phyloP scores from a whole-genome alignment of 1,140 invertebrate genomes.

The Mya arenaria region DNA sequence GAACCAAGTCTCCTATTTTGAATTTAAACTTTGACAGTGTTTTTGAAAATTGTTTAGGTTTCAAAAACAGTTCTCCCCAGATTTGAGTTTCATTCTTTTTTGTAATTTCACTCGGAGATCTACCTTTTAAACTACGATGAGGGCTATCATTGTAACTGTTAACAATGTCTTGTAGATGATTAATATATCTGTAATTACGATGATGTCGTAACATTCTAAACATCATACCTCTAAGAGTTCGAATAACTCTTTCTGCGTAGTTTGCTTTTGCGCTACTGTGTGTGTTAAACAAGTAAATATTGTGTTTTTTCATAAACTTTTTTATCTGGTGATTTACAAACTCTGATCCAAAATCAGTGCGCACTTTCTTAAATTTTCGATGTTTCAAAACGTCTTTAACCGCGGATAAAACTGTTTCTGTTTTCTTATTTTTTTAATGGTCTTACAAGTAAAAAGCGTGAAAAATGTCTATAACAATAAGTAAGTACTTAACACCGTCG shows the following conservation, averaged over 20 bases:
- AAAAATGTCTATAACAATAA: slow-evolving; percentile 42
- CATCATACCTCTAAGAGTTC: slow-evolving; percentile 36
- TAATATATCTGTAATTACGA: slow-evolving; percentile 41
- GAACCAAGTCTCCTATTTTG: too few relatives aligned
- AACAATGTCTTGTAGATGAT: slow-evolving; percentile 30
- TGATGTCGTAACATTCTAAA: slow-evolving; percentile 38
- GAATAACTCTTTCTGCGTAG: slow-evolving; percentile 42
- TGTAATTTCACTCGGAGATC: too few relatives aligned
- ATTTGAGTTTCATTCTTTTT: too few relatives aligned
- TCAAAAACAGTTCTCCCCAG: too few relatives aligned
- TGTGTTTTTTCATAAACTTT: slow-evolving; percentile 26
- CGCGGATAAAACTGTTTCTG: slow-evolving; percentile 35
- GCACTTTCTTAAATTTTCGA: slow-evolving; percentile 22
- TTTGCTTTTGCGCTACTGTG: slow-evolving; percentile 17
- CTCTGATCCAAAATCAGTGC: slow-evolving; percentile 41
- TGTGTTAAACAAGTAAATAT: slow-evolving; percentile 33
- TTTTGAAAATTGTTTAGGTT: too few relatives aligned
- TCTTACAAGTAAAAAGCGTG: slow-evolving; percentile 18
- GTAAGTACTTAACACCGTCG: slow-evolving; percentile 36
- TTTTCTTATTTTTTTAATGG: slow-evolving; percentile 31
- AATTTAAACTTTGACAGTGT: too few relatives aligned
- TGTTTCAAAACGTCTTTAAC: slow-evolving; percentile 29
- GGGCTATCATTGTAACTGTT: slow-evolving; percentile 47
- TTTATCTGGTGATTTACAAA: slow-evolving; percentile 32
- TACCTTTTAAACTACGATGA: too few relatives aligned